Evolutionary conservation across 2,888 invertebrate species (phyloP).

Genomic region (Dynastes maya): DNA sequence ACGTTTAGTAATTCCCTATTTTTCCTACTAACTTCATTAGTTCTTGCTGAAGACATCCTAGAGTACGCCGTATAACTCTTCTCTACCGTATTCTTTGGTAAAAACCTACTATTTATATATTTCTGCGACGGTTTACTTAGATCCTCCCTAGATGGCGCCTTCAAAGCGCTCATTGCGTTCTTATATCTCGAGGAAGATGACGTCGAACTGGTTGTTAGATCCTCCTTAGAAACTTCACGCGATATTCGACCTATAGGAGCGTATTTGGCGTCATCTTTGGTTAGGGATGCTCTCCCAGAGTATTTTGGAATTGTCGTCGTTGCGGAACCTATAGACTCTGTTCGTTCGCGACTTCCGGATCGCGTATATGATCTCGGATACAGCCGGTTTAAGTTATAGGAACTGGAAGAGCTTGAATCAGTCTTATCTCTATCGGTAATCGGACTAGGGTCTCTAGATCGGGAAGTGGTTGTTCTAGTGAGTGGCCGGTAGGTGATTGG

Average conservation of each 20-base stretch:
- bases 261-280: constrained; percentile 62
- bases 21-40: constrained; percentile 67
- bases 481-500: constrained; percentile 71
- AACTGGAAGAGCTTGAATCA: constrained; percentile 71
- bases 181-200: constrained; percentile 48
- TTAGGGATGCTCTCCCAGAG: constrained; percentile 61
- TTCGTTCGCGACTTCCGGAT: constrained; percentile 65
- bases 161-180: constrained; percentile 57
- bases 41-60: constrained; percentile 64
- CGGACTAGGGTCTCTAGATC: constrained; percentile 75
- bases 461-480: constrained; percentile 62
- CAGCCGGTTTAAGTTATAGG: constrained; percentile 73
- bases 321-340: constrained; percentile 60
- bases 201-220: constrained; percentile 50
- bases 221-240: constrained; percentile 59
- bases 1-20: constrained; percentile 67
- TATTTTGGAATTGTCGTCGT: constrained; percentile 64
- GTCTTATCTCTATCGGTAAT: constrained; percentile 69
- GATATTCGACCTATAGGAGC: constrained; percentile 59
- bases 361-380: constrained; percentile 71
- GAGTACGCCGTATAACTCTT: constrained; percentile 68
- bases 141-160: constrained; percentile 66
- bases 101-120: constrained; percentile 69
- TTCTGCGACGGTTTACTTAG: constrained; percentile 64
- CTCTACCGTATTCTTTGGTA: constrained; percentile 69